Base-by-base conservation (phyloP, 2,113 vertebrate species). In the Gallinago undulata region DNA sequence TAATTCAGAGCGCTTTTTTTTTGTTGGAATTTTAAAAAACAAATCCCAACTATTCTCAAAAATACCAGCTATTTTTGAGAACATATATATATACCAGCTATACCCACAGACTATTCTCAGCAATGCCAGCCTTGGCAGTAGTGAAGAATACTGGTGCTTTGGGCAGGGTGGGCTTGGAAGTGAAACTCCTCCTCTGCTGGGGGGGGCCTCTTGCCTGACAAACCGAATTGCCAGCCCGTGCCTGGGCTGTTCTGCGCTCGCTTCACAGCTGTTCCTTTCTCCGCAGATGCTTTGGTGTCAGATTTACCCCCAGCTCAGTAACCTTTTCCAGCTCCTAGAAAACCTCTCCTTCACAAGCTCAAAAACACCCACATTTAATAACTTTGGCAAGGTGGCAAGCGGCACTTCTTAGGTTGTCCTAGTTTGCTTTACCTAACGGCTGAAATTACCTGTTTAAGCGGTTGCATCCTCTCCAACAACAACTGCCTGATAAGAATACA, bases 181-280 rank as follows among this genome's bases (percentile, higher is more conserved):
- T 25, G 56, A 22, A 9, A 93, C 48, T 82, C 51, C 4, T 62
- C 50, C 55, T 77, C 28, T 47, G 57, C 31, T 27, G 16, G 57
- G 62, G 57, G 62, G 82, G 64, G 28, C 15, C 84, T 74, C 41
- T 81, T 22, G 28, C 11, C 0, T 14, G 60, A 19, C n/a, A 8
- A 14, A 15, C 4, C 8, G 45, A 17, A 30, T 30, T 9, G 6
- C 13, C 31, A 28, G 7, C 0, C 60, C 0, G 5, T 66, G 90
- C 72, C 72, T 0, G 0, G 73, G 17, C 93, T 67, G 66, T 19
- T 33, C 37, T 0, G 2, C 0, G 0, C 66, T 33, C 9, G 1
- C 8, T 1, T 70, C 2, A 1, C 91, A 90, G 76, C 91, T 95
- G 67, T 31, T 77, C 28, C 79, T 73, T 48, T 12, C 62, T 35